Evolutionary conservation across 2,888 invertebrate genomes (phyloP).

Genomic region (Tachystola acroxantha): DNA sequence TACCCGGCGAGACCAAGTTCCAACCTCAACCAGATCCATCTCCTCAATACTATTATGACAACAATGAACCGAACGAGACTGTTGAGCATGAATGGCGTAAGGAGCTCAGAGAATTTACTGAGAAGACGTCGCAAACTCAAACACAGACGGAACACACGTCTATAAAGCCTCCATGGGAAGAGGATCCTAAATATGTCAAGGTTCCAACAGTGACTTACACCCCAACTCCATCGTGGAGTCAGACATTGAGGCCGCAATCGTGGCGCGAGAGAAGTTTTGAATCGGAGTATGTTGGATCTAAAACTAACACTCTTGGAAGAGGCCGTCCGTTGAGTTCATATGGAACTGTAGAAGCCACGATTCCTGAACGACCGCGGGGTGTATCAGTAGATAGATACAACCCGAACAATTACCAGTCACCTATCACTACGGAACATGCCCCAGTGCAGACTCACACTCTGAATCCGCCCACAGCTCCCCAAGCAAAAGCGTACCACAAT

Average conservation of each 20-base stretch:
- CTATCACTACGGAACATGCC: slow-evolving; percentile 53
- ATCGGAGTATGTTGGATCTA: slow-evolving; percentile 55
- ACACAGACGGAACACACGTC: slow-evolving; percentile 40
- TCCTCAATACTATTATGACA: slow-evolving; percentile 67
- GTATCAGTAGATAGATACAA: slow-evolving; percentile 71
- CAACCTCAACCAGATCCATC: slow-evolving; percentile 67
- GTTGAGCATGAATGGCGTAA: slow-evolving; percentile 71
- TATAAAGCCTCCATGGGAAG: slow-evolving; percentile 65
- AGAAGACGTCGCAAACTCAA: slow-evolving; percentile 56
- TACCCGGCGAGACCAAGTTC: slow-evolving; percentile 59
- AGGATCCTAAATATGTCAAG: slow-evolving; percentile 49
- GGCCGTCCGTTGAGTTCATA: slow-evolving; percentile 62
- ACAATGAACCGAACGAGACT: slow-evolving; percentile 54
- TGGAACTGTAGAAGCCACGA: slow-evolving; percentile 32
- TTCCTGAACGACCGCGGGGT: slow-evolving; percentile 57
- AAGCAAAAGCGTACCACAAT: slow-evolving; percentile 52
- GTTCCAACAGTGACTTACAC: slow-evolving; percentile 43
- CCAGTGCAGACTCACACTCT: slow-evolving; percentile 70
- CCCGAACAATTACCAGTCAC: slow-evolving; percentile 60
- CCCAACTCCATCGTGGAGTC: slow-evolving; percentile 67
- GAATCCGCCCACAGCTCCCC: slow-evolving; percentile 52
- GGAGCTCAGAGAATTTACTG: slow-evolving; percentile 68
- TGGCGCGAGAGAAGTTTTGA: slow-evolving; percentile 70
- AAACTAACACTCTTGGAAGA: slow-evolving; percentile 60
- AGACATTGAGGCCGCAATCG: slow-evolving; percentile 63